Evolutionary conservation across 1,140 invertebrate genomes (phyloP), one percentile per base, ranked within the genome.

Genomic region (Laupala kohalensis): DNA sequence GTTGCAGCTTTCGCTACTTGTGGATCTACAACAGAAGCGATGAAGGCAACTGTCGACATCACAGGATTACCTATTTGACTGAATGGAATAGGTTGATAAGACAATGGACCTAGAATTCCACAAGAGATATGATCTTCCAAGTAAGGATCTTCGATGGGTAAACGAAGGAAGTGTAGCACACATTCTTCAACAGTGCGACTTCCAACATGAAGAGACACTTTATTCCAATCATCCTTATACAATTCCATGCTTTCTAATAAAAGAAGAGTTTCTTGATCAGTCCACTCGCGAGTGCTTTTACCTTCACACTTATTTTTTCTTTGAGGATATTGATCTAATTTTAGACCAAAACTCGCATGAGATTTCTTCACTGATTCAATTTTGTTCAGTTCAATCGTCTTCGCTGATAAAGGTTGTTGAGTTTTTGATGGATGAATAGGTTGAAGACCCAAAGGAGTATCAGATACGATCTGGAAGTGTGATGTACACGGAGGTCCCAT

Each of bases 151-250:
- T 99, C 97, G 77, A 99, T 99, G 4, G 98, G 98, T 74, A 99
- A 83, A 64, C 97, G 85, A 24, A 99, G 83, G 83, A 99, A 99
- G 78, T 99, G 95, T 64, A 99, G 84, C 75, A 99, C 99, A 81
- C 98, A 99, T 83, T 99, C 98, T 79, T 99, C 97, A 80, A 99
- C 97, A 0, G 96, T 99, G 29, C 97, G 86, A 29, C 93, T 94
- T n/a, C 96, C 97, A 0, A 99, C 96, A 80, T 99, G 96, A 78
- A 98, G 96, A 76, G 93, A 96, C 0, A 96, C 93, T 82, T 98
- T 96, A 84, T 99, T 99, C 98, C 98, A 99, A 81, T 99, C 98
- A 82, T 99, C 98, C 80, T 97, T 97, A 82, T 96, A 98, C 85
- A 99, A 84, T 83, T 99, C 98, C 70, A 99, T 81, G 5, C 90